These are phyloP conservation scores for Numenius phaeopus DNA, from an alignment of 2,797 vertebrate genomes.

Conservation along the genomic window DNA sequence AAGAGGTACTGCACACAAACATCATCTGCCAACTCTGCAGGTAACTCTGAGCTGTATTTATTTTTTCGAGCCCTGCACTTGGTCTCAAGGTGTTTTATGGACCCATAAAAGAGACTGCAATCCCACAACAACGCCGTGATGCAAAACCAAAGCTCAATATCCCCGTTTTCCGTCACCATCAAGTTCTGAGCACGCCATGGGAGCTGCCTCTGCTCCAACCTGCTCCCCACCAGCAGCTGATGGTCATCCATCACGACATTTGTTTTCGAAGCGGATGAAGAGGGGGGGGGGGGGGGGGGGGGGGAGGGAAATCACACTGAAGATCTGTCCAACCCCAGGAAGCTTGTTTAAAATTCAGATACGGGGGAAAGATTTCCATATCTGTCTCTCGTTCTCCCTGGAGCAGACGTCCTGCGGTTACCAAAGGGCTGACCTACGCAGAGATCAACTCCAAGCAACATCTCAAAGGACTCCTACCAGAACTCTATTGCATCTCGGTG, in stretches of 20 bases:
- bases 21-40: background rate
- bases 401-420: background rate
- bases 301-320: background rate
- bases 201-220: background rate
- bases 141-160: background rate
- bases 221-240: background rate
- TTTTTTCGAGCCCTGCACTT: background rate
- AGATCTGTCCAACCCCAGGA: background rate
- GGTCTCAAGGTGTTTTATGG: background rate
- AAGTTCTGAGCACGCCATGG: accelerated
- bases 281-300: too few relatives aligned
- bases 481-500: background rate
- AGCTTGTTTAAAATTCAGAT: background rate
- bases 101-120: background rate
- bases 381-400: background rate
- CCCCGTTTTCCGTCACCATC: accelerated
- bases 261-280: background rate
- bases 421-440: accelerated
- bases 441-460: background rate
- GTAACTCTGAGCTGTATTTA: background rate
- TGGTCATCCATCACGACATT: background rate
- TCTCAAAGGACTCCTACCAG: background rate
- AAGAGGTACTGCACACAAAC: too few relatives aligned
- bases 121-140: background rate
- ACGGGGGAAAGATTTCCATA: background rate